A percentile compares a stretch with the other conserved stretches of the same genome.
Conservation (phyloP, 2,113 vertebrate species). For the Nanger granti region DNA sequence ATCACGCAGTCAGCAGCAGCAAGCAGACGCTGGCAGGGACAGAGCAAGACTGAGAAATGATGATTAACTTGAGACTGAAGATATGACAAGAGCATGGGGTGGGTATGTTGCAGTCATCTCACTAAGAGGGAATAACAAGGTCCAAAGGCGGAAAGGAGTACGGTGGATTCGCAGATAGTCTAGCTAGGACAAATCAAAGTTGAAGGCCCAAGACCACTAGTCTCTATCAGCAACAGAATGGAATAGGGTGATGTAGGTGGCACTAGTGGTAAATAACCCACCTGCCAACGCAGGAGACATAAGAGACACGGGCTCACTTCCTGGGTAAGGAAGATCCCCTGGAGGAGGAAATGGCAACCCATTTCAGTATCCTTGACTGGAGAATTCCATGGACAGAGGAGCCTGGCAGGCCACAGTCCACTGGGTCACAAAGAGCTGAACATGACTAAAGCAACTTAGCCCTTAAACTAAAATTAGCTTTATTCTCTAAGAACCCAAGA, state of each 20-base stretch:
- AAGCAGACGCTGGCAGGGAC: rapidly evolving
- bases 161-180: rapidly evolving
- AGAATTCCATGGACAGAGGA: not conserved
- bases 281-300: not conserved
- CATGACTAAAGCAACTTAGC: not conserved
- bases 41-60: not conserved
- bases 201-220: not conserved
- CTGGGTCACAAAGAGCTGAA: not conserved
- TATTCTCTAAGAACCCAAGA: not conserved
- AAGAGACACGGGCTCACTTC: not conserved
- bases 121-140: not conserved
- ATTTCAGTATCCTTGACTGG: not conserved
- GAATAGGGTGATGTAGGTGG: not conserved
- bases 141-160: rapidly evolving
- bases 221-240: not conserved
- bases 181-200: not conserved
- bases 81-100: rapidly evolving
- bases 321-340: not conserved
- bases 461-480: not conserved
- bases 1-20: no score
- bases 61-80: rapidly evolving
- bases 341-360: not conserved
- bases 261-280: not conserved
- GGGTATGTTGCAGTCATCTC: rapidly evolving
- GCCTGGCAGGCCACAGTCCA: not conserved